phyloP scores from a whole-genome alignment of 2,113 vertebrate species.

The Hippocampus guttulatus region DNA sequence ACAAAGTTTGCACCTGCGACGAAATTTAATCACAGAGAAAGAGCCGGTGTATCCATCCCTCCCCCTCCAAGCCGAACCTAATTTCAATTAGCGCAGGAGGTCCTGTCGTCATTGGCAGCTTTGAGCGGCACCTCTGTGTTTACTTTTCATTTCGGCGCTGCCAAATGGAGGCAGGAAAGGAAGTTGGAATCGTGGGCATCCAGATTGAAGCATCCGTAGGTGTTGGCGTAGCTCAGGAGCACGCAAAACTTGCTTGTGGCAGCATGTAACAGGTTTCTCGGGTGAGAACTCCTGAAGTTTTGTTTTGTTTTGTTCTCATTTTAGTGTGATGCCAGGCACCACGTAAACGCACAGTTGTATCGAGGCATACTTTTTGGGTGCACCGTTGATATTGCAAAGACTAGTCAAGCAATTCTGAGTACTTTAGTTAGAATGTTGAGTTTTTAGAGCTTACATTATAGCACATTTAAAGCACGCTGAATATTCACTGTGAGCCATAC shows the following conservation, averaged over 20 bases:
- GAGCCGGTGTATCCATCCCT: constrained; percentile 25
- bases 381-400: background rate
- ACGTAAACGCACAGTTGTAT: background rate
- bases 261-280: background rate
- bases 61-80: constrained; percentile 68
- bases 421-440: background rate
- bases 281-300: background rate
- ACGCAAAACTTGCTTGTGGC: background rate
- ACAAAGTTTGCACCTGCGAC: constrained; percentile 59
- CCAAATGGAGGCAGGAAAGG: constrained; percentile 78
- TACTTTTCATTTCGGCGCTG: constrained; percentile 76
- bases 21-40: constrained; percentile 62
- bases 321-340: background rate
- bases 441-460: background rate
- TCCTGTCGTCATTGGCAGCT: constrained; percentile 73
- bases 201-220: background rate
- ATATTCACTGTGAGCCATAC: constrained; percentile 32
- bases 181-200: background rate
- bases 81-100: constrained; percentile 83
- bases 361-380: background rate
- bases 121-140: constrained; percentile 81
- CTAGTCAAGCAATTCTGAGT: background rate
- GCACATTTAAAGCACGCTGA: constrained; percentile 20
- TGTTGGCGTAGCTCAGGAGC: constrained; percentile 11
- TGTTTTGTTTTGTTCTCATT: background rate